These are phyloP conservation scores for Mylabris sibirica DNA, from an alignment of 2,888 invertebrate species.

Conservation along the genomic window DNA sequence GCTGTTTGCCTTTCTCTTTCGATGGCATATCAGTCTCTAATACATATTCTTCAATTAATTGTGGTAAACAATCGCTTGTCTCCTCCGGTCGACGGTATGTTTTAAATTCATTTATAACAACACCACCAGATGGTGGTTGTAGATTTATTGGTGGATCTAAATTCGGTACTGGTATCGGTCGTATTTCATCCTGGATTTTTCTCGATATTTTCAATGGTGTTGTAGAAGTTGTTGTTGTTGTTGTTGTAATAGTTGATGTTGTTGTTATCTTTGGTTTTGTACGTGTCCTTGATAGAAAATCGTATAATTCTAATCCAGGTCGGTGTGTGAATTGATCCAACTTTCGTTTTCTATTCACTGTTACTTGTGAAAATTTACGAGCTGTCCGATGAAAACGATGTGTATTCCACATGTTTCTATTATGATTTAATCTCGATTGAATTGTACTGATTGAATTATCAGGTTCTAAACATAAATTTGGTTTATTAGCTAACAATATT, in stretches of 20 bases:
- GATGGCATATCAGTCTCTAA: conserved; percentile 83
- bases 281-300: conserved; percentile 67
- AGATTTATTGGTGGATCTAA: conserved; percentile 67
- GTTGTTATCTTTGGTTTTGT: conserved; percentile 59
- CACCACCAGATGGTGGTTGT: conserved; percentile 63
- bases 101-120: conserved; percentile 56
- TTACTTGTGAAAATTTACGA: conserved; percentile 77
- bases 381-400: conserved; percentile 78
- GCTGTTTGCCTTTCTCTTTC: conserved; percentile 57
- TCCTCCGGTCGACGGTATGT: conserved; percentile 60
- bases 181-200: conserved; percentile 66
- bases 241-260: conserved; percentile 41
- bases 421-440: conserved; percentile 78
- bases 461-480: conserved; percentile 89
- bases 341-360: conserved; percentile 88
- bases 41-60: conserved; percentile 86
- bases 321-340: conserved; percentile 83
- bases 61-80: conserved; percentile 66
- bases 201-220: conserved; percentile 64
- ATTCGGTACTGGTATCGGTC: conserved; percentile 70
- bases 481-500: conserved; percentile 83
- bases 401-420: conserved; percentile 77
- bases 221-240: conserved; percentile 18
- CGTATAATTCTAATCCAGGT: conserved; percentile 79
- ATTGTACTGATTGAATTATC: conserved; percentile 81